Percentiles rank a stretch among this genome's conserved stretches.
phyloP scores from a whole-genome alignment of 1,140 invertebrate genomes.

The Sesamia nonagrioides region DNA sequence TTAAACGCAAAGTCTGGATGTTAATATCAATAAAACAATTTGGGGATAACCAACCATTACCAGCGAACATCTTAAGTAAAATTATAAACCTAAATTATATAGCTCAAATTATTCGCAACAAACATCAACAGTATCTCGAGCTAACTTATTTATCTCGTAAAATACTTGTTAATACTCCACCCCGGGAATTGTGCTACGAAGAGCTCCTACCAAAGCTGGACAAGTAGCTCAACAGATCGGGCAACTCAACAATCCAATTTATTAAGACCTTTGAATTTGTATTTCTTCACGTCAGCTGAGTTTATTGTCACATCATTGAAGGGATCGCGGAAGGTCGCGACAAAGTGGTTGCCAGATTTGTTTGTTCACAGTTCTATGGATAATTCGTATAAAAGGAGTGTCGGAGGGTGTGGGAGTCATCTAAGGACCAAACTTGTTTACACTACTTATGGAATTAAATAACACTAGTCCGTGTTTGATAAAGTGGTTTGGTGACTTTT shows the following conservation, averaged over 20 bases:
- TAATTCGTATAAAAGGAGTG: constrained; percentile 63
- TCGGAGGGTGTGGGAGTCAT: constrained; percentile 63
- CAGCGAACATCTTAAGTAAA: constrained; percentile 8
- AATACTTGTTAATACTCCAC: constrained; percentile 86
- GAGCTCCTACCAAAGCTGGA: constrained; percentile 59
- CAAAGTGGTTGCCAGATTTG: constrained; percentile 58
- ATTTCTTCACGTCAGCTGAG: constrained; percentile 54
- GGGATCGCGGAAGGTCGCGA: constrained; percentile 54
- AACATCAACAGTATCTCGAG: constrained; percentile 80
- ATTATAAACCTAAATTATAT: constrained; percentile 39
- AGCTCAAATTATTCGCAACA: constrained; percentile 52
- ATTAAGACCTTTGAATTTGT: constrained; percentile 65
- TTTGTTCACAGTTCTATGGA: constrained; percentile 68
- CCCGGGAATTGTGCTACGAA: constrained; percentile 67
- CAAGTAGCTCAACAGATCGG: constrained; percentile 58
- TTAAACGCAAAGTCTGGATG: background rate
- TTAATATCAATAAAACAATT: constrained; percentile 11
- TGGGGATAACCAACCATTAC: background rate
- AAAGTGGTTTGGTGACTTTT: constrained; percentile 57
- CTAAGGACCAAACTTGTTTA: constrained; percentile 84
- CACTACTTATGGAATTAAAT: constrained; percentile 84
- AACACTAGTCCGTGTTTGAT: constrained; percentile 70
- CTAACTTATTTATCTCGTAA: constrained; percentile 86
- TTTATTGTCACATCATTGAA: constrained; percentile 48
- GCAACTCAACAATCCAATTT: constrained; percentile 66